Percentiles rank a stretch among this genome's conserved stretches.
These are phyloP conservation scores for Zosterops japonicus DNA, from an alignment of 2,113 vertebrate genomes.

Conservation along the genomic window DNA sequence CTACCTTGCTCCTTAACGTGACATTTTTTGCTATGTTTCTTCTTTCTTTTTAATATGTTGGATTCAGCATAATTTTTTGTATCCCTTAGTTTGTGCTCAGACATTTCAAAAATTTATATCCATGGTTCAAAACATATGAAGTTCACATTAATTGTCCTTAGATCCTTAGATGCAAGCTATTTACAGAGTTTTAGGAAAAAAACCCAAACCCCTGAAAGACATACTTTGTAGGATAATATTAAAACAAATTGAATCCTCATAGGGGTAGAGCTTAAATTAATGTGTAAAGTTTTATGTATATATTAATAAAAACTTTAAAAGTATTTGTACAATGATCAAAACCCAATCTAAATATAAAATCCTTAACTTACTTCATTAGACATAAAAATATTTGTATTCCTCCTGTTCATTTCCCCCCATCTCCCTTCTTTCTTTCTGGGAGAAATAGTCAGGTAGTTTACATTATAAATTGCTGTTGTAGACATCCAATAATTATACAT, in stretches of 20 bases:
- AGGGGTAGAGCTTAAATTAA: background rate
- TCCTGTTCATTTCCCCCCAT: accelerated
- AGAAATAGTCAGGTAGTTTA: background rate
- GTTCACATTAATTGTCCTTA: background rate
- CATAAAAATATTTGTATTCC: background rate
- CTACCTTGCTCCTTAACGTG: background rate
- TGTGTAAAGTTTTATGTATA: background rate
- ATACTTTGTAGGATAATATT: background rate
- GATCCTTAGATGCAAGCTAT: background rate
- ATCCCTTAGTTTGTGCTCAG: background rate
- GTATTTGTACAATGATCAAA: background rate
- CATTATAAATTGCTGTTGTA: background rate
- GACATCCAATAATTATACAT: background rate
- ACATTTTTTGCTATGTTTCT: background rate
- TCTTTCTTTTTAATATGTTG: background rate
- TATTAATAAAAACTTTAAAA: background rate
- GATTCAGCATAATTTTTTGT: background rate
- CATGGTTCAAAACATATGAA: background rate
- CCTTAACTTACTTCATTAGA: background rate
- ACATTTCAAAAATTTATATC: background rate
- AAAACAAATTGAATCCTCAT: background rate
- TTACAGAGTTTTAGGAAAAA: background rate
- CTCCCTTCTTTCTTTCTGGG: background rate
- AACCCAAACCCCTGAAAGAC: accelerated
- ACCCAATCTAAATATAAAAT: background rate